Conservation (phyloP, 1,140 invertebrate species). For the Neomicropteryx cornuta region DNA sequence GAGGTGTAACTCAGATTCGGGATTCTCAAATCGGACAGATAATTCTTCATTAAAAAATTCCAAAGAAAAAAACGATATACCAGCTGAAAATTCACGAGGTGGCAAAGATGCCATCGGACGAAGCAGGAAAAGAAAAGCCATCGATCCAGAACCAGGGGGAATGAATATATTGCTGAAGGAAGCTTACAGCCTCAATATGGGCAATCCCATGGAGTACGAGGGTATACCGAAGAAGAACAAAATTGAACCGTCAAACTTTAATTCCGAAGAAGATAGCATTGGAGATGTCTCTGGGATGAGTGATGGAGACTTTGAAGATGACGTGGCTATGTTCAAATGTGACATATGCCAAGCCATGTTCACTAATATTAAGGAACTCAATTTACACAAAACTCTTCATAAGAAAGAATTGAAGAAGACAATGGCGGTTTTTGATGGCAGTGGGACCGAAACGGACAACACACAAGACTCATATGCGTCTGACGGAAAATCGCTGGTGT, state of each 20-base stretch:
- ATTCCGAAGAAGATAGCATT: too few relatives aligned
- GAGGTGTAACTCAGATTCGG: constrained; percentile 33
- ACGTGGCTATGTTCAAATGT: constrained; percentile 28
- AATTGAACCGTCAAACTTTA: too few relatives aligned
- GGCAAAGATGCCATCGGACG: constrained; percentile 15
- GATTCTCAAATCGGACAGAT: constrained; percentile 31
- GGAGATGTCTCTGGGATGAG: too few relatives aligned
- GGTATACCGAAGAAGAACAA: too few relatives aligned
- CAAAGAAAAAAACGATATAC: constrained; percentile 11
- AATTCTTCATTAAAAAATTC: constrained; percentile 18
- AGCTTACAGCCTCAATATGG: constrained; percentile 12
- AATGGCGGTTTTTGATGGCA: too few relatives aligned
- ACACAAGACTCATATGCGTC: too few relatives aligned
- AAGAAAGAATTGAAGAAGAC: constrained; percentile 10
- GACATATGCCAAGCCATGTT: constrained; percentile 26
- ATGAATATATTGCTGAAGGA: constrained; percentile 10
- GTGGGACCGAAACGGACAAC: too few relatives aligned
- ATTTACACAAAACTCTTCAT: constrained; percentile 19
- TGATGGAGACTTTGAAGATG: too few relatives aligned
- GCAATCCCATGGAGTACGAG: constrained; percentile 9
- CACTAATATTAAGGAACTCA: constrained; percentile 15
- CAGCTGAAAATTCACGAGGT: constrained; percentile 6
- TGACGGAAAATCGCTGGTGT: constrained; percentile 24
- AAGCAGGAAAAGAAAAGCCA: constrained; percentile 19
- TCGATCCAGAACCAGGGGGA: constrained; percentile 12